Percentiles rank a stretch among this genome's conserved stretches.
Conservation (phyloP, 2,797 vertebrate species). For the Mus spretus region DNA sequence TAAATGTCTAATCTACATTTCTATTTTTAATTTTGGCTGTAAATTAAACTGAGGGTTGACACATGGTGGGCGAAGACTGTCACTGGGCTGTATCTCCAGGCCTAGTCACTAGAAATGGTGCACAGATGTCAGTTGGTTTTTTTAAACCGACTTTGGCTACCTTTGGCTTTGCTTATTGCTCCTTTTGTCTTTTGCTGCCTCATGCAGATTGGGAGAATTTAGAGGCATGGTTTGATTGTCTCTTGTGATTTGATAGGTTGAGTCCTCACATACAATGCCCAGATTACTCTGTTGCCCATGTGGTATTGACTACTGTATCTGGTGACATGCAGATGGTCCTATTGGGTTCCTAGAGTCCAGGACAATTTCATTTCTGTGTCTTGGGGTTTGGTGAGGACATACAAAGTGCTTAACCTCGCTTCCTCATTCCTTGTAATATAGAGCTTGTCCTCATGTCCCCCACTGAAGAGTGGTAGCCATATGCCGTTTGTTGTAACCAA, state of each 20-base stretch:
- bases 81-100: background rate
- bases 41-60: background rate
- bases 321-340: background rate
- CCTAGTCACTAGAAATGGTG: background rate
- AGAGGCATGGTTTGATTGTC: background rate
- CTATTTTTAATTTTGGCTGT: background rate
- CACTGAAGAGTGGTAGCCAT: background rate
- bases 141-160: background rate
- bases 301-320: background rate
- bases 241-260: background rate
- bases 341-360: background rate
- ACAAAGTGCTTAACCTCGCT: background rate
- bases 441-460: background rate
- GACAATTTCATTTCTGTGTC: background rate
- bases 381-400: background rate
- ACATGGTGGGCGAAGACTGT: background rate
- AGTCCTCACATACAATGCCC: background rate
- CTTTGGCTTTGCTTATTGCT: background rate
- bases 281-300: background rate
- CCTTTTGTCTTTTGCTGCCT: constrained; percentile 4
- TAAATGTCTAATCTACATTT: background rate
- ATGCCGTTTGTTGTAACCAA: background rate
- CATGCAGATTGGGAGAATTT: background rate
- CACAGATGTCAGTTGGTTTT: constrained; percentile 14
- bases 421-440: background rate